These are phyloP conservation scores for Progne subis DNA, from an alignment of 2,113 vertebrate species.

Conservation along the genomic window DNA sequence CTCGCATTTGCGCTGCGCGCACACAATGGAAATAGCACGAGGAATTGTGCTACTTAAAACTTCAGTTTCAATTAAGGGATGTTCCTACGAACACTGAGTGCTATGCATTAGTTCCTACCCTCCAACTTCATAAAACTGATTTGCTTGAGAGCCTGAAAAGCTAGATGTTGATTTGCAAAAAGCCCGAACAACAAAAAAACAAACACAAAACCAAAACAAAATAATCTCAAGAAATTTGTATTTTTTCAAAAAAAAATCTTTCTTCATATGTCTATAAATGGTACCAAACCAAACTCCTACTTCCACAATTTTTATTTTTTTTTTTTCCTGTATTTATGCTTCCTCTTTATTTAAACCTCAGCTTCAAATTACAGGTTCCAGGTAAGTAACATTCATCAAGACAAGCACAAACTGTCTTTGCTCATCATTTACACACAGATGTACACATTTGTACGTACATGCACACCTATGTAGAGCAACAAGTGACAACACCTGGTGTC, in stretches of 20 bases:
- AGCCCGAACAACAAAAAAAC: not conserved
- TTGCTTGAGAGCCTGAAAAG: not conserved
- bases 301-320: not conserved
- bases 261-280: not conserved
- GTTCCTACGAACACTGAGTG: not conserved
- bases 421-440: not conserved
- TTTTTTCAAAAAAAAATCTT: not conserved
- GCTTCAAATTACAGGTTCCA: not conserved
- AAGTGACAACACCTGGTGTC: not conserved
- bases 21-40: not conserved
- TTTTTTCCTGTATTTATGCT: not conserved
- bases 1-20: not conserved
- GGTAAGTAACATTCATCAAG: not conserved
- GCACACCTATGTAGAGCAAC: not conserved
- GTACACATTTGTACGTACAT: fast-evolving
- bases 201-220: not conserved
- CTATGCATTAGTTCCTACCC: not conserved
- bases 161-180: not conserved
- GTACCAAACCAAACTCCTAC: not conserved
- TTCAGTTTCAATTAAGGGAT: not conserved
- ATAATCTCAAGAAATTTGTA: not conserved
- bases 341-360: not conserved
- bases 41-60: not conserved
- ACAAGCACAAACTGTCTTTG: not conserved
- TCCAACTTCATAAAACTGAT: not conserved